A percentile compares a stretch with the other conserved stretches of the same genome.
These are phyloP conservation scores for Metacarcinus magister DNA, from an alignment of 2,888 invertebrate genomes.

Conservation along the genomic window DNA sequence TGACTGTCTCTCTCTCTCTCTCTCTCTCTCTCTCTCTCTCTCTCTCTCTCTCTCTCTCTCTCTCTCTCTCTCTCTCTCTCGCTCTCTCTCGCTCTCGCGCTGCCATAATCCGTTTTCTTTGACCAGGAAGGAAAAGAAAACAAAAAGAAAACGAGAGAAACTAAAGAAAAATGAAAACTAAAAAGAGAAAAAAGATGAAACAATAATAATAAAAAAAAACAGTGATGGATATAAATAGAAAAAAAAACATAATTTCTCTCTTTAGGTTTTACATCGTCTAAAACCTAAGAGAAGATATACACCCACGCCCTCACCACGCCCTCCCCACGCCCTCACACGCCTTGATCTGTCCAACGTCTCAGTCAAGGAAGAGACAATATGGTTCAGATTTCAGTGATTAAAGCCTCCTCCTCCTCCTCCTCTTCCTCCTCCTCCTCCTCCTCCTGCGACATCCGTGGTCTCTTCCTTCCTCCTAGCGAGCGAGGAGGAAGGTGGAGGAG, in stretches of 20 bases:
- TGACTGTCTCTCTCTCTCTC: neutral
- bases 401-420: neutral
- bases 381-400: constrained; percentile 56
- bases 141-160: neutral
- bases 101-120: neutral
- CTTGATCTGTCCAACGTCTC: too few species aligned
- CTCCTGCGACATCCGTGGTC: constrained; percentile 60
- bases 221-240: neutral
- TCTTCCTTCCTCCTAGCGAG: constrained; percentile 57
- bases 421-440: constrained; percentile 26
- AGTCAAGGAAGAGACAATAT: neutral
- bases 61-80: constrained; percentile 17
- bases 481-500: neutral
- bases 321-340: too few species aligned
- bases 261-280: neutral
- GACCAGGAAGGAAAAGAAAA: neutral
- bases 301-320: too few species aligned
- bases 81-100: neutral
- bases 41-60: constrained; percentile 27
- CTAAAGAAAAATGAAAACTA: neutral
- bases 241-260: neutral
- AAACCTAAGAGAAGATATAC: neutral
- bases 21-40: neutral
- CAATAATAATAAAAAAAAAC: neutral
- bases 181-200: neutral